Evolutionary conservation across 2,888 invertebrate species (phyloP).

Genomic region (Scelioninae gen. 2): DNA sequence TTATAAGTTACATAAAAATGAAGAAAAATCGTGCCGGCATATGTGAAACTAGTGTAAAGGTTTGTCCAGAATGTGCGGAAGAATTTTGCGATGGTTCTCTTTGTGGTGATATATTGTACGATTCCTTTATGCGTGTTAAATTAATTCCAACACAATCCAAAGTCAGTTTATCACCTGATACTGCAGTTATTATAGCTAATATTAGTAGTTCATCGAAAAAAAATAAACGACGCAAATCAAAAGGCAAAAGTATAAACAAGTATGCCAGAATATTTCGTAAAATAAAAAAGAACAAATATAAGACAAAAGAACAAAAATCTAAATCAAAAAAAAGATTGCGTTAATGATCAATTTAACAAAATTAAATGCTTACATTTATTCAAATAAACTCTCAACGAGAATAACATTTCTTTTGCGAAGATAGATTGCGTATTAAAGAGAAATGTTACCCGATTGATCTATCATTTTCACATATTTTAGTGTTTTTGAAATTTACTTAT

Average conservation of each 20-base stretch:
- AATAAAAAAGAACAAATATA: constrained; percentile 6
- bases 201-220: constrained; percentile 35
- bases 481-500: too few species aligned
- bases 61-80: constrained; percentile 89
- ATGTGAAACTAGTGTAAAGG: constrained; percentile 84
- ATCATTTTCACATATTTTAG: too few species aligned
- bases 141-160: constrained; percentile 36
- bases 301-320: constrained; percentile 27
- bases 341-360: not conserved
- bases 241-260: constrained; percentile 17
- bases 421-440: too few species aligned
- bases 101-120: constrained; percentile 79
- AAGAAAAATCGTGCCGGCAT: constrained; percentile 90
- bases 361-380: too few species aligned
- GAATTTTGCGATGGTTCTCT: constrained; percentile 84
- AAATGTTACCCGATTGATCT: too few species aligned
- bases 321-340: constrained; percentile 18
- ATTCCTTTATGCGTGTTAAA: constrained; percentile 76
- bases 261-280: constrained; percentile 26
- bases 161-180: constrained; percentile 32
- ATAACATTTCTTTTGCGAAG: too few species aligned
- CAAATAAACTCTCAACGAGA: too few species aligned
- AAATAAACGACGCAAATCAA: constrained; percentile 30
- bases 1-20: constrained; percentile 82
- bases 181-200: constrained; percentile 46